Percentiles rank a stretch among this genome's conserved stretches.
These are phyloP conservation scores for Rhyzopertha dominica DNA, from an alignment of 1,140 invertebrate genomes.

Conservation along the genomic window DNA sequence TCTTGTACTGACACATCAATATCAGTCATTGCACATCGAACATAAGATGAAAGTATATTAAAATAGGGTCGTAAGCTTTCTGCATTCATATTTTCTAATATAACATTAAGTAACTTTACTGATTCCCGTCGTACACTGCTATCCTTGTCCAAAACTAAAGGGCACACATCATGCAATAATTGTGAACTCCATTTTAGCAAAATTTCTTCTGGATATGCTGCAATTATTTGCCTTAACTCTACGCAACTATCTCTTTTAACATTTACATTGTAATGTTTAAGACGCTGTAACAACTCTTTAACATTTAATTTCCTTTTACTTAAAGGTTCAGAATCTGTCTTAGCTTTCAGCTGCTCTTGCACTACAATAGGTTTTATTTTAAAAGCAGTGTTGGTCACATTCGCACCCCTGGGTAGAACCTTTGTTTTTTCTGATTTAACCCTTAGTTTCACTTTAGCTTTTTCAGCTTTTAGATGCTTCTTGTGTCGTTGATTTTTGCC, in stretches of 20 bases:
- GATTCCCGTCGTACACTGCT: slow-evolving; percentile 61
- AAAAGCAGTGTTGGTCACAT: slow-evolving; percentile 81
- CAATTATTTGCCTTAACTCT: slow-evolving; percentile 66
- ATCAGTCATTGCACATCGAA: slow-evolving; percentile 83
- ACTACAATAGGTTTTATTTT: slow-evolving; percentile 84
- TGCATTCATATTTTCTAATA: slow-evolving; percentile 53
- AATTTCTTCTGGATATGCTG: slow-evolving; percentile 48
- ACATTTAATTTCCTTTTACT: slow-evolving; percentile 70
- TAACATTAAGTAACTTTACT: slow-evolving; percentile 60
- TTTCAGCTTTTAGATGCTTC: slow-evolving; percentile 69
- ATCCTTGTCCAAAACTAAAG: slow-evolving; percentile 67
- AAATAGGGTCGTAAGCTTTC: slow-evolving; percentile 61
- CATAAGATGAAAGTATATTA: slow-evolving; percentile 67
- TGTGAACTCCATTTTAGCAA: slow-evolving; percentile 59
- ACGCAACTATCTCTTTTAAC: slow-evolving; percentile 63
- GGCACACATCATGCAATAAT: slow-evolving; percentile 62
- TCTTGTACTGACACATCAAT: slow-evolving; percentile 72
- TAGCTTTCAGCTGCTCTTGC: slow-evolving; percentile 66
- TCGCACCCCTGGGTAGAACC: slow-evolving; percentile 67
- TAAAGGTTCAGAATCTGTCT: slow-evolving; percentile 55
- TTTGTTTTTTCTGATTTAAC: slow-evolving; percentile 63
- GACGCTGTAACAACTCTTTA: slow-evolving; percentile 66
- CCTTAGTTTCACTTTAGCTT: slow-evolving; percentile 72
- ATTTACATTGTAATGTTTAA: slow-evolving; percentile 73
- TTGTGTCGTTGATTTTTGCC: slow-evolving; percentile 54